Percentiles rank a stretch among this genome's conserved stretches.
These are phyloP conservation scores for Holothuria leucospilota DNA, from an alignment of 53 echinoderm and acorn worm species.

Conservation along the genomic window DNA sequence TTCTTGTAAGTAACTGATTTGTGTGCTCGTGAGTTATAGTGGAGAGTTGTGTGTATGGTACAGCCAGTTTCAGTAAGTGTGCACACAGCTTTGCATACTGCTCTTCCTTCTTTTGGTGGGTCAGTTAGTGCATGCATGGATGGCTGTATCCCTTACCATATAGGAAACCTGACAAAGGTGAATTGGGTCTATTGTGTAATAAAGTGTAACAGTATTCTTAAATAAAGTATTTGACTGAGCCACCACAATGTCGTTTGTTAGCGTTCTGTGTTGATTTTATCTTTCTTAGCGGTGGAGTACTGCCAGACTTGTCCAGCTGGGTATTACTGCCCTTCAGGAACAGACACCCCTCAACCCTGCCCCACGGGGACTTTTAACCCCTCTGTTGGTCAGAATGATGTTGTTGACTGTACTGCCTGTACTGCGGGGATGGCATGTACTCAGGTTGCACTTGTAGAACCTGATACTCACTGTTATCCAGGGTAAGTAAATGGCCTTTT, in stretches of 20 bases:
- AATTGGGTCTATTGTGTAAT: no score
- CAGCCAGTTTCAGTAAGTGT: no score
- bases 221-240: background rate
- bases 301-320: slow-evolving; percentile 95
- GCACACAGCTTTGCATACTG: no score
- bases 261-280: background rate
- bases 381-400: slow-evolving; percentile 69
- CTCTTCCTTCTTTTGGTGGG: no score
- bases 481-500: slow-evolving; percentile 64
- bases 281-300: slow-evolving; percentile 66
- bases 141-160: no score
- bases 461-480: slow-evolving; percentile 85
- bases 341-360: slow-evolving; percentile 90
- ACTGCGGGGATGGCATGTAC: slow-evolving; percentile 92
- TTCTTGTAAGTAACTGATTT: no score
- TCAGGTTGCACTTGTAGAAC: slow-evolving; percentile 79
- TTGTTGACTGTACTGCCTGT: slow-evolving; percentile 73
- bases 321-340: slow-evolving; percentile 83
- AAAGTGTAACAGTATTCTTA: background rate
- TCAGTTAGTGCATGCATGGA: no score
- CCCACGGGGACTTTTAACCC: slow-evolving; percentile 90
- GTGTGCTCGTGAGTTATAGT: no score
- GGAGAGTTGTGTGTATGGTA: no score
- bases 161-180: no score
- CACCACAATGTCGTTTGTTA: no score